Conservation (phyloP, 2,113 vertebrate genomes). For the Bostrychus sinensis region DNA sequence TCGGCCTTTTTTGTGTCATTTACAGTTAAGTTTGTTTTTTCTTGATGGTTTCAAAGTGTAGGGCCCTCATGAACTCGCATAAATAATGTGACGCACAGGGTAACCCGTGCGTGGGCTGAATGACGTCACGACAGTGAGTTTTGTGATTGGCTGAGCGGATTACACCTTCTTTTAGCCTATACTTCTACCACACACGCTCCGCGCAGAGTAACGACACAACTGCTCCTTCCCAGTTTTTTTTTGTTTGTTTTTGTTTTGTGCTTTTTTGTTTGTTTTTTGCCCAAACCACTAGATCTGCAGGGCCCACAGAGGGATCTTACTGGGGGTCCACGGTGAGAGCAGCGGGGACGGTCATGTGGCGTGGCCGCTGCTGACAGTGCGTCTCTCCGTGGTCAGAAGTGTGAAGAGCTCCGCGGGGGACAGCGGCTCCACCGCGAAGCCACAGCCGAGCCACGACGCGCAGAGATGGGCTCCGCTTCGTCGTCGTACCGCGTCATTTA, state of each 20-base stretch:
- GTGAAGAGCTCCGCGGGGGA: constrained; percentile 5
- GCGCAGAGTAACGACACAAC: not conserved
- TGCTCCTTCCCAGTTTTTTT: not conserved
- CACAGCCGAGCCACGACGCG: not conserved
- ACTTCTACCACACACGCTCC: not conserved
- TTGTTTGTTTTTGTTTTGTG: no score
- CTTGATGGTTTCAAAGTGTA: not conserved
- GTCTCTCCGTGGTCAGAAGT: not conserved
- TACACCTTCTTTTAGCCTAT: not conserved
- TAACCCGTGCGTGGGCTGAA: constrained; percentile 4
- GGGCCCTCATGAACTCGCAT: not conserved
- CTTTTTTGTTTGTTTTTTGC: no score
- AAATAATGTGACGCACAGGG: not conserved
- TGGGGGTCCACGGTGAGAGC: not conserved
- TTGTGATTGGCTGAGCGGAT: not conserved
- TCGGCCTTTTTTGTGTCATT: no score
- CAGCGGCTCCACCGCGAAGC: constrained; percentile 8
- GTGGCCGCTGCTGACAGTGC: constrained; percentile 8
- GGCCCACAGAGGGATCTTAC: not conserved
- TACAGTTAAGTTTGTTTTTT: no score
- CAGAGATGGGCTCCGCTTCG: constrained; percentile 77
- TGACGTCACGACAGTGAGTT: not conserved
- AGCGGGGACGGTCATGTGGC: constrained; percentile 3
- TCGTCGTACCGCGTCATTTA: constrained; percentile 77
- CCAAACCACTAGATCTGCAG: not conserved